Evolutionary conservation across 2,113 vertebrate genomes (phyloP), one percentile per base, ranked within the genome.

Genomic region (Hassar affinis): DNA sequence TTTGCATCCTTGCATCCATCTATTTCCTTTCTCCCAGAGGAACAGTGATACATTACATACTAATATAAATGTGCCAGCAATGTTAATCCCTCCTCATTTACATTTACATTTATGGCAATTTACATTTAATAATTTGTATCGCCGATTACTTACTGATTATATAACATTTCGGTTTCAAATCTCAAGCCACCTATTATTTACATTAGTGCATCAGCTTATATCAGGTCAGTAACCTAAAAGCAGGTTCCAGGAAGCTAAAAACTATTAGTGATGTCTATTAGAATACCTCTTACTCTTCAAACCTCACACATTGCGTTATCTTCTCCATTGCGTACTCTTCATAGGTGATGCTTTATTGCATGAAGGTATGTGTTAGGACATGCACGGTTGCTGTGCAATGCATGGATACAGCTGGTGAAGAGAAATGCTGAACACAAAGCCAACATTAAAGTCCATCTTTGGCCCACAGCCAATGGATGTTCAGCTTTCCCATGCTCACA

Each of bases 401-500:
- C 35, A 72, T 69, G 35, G 54, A 49, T 49, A 30, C 78, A 78
- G 81, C 49, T 84, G 78, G 33, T 54, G 59, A 51, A 69, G 62
- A 81, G 52, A 71, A 79, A 38, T 18, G 52, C 22, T 76, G 57
- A 38, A 76, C 30, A 49, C 54, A 51, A 51, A 78, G 56, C 47
- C 33, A 27, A 78, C 80, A 87, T 75, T 14, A 52, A 57, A 61
- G n/a, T 54, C 79, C 52, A 11, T 51, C 69, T 33, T 71, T 85
- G 81, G 85, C 45, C 30, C 30, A 0, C 9, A 20, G 79, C 88
- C 85, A 81, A 6, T 12, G 18, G 51, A 82, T 33, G 30, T 78
- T 57, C 18, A 20, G 15, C 12, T 62, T 85, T 80, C 86, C 82
- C 86, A 80, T 76, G 49, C 38, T 57, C 64, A 75, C 45, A 81